Percentiles rank a stretch among this genome's conserved stretches.
Evolutionary conservation across 1,140 invertebrate species (phyloP).

Genomic region (Drosophila pachea): DNA sequence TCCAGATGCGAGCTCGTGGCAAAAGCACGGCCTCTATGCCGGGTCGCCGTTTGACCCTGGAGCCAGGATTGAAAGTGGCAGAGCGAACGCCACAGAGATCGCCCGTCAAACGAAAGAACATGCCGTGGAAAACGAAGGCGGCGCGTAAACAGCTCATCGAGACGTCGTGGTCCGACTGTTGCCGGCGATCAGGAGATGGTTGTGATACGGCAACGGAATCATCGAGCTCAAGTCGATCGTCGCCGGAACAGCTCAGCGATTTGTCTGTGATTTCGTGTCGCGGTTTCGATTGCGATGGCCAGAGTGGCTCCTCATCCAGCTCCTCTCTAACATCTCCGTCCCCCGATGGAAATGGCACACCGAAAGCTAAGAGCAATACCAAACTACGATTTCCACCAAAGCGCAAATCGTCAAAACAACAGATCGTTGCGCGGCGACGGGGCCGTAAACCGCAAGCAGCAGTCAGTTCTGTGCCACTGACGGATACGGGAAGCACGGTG

Average conservation of each 20-base stretch:
- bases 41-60: too few species aligned
- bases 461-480: constrained; percentile 23
- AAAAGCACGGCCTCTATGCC: constrained; percentile 5
- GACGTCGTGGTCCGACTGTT: neutral
- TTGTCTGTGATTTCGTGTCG: constrained; percentile 53
- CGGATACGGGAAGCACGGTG: constrained; percentile 16
- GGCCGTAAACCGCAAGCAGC: constrained; percentile 17
- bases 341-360: neutral
- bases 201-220: constrained; percentile 1
- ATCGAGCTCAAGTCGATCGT: neutral
- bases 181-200: constrained; percentile 4
- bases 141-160: constrained; percentile 60
- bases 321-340: neutral
- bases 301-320: constrained; percentile 15
- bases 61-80: too few species aligned
- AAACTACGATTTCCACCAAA: constrained; percentile 40
- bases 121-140: constrained; percentile 65
- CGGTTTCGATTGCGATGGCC: constrained; percentile 50
- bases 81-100: neutral
- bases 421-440: constrained; percentile 12
- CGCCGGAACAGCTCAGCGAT: constrained; percentile 43
- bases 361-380: neutral
- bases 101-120: constrained; percentile 7
- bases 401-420: neutral
- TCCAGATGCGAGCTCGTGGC: constrained; percentile 27